These are phyloP conservation scores for Drosophila putrida DNA, from an alignment of 2,888 invertebrate genomes.

Conservation along the genomic window DNA sequence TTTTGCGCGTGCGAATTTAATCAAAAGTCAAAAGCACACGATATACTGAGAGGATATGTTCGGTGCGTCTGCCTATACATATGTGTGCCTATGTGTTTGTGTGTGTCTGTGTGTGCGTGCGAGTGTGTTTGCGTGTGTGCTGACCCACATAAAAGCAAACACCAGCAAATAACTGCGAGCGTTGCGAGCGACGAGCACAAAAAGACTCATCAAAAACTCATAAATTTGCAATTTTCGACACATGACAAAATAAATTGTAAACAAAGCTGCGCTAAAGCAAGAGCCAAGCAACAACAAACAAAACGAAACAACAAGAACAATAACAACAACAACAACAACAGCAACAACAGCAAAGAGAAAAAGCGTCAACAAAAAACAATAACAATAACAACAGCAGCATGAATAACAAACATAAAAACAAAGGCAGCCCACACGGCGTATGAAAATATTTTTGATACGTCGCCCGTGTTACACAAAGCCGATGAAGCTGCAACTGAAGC, in stretches of 20 bases:
- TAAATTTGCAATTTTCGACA: slow-evolving; percentile 82
- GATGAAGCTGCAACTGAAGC: slow-evolving; percentile 37
- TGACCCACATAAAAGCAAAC: slow-evolving; percentile 69
- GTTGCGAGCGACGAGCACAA: slow-evolving; percentile 54
- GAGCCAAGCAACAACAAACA: slow-evolving; percentile 34
- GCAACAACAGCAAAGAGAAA: slow-evolving; percentile 11
- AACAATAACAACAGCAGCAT: slow-evolving; percentile 25
- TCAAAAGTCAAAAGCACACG: slow-evolving; percentile 73
- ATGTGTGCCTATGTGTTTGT: background rate
- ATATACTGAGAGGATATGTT: slow-evolving; percentile 31
- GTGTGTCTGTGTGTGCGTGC: slow-evolving; percentile 21
- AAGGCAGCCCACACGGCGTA: slow-evolving; percentile 46
- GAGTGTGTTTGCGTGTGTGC: slow-evolving; percentile 25
- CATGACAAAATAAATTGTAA: slow-evolving; percentile 79
- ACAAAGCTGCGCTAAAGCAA: slow-evolving; percentile 65
- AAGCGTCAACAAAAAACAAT: slow-evolving; percentile 15
- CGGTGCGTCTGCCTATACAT: slow-evolving; percentile 36
- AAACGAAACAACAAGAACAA: slow-evolving; percentile 15
- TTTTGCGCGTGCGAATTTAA: slow-evolving; percentile 74
- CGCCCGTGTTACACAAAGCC: slow-evolving; percentile 38
- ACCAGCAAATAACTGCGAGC: slow-evolving; percentile 61
- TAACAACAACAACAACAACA: slow-evolving; percentile 13
- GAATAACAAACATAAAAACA: slow-evolving; percentile 55
- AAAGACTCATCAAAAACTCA: slow-evolving; percentile 83
- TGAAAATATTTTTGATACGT: slow-evolving; percentile 47